These are phyloP conservation scores for Rattus norvegicus DNA, from an alignment of 2,113 vertebrate genomes.

Conservation along the genomic window GRCr8 NC_086026.1:83266501-83267000, in stretches of 20 bases:
- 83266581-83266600: no score
- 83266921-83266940: background rate
- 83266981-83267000: background rate
- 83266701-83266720: background rate
- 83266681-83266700: no score
- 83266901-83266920: background rate
- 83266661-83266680: no score
- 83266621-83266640: background rate
- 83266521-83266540: background rate
- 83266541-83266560: background rate
- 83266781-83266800: background rate
- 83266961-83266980: background rate
- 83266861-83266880: background rate
- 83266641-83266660: background rate
- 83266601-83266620: fast-evolving
- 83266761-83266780: background rate
- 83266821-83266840: background rate
- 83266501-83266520: fast-evolving
- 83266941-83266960: background rate
- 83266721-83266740: background rate
- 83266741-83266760: background rate
- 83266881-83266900: background rate
- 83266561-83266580: background rate
- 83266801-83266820: background rate
- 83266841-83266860: background rate